These are phyloP conservation scores for Chrysolina oricalcia DNA, from an alignment of 2,888 invertebrate species.

Conservation along the genomic window DNA sequence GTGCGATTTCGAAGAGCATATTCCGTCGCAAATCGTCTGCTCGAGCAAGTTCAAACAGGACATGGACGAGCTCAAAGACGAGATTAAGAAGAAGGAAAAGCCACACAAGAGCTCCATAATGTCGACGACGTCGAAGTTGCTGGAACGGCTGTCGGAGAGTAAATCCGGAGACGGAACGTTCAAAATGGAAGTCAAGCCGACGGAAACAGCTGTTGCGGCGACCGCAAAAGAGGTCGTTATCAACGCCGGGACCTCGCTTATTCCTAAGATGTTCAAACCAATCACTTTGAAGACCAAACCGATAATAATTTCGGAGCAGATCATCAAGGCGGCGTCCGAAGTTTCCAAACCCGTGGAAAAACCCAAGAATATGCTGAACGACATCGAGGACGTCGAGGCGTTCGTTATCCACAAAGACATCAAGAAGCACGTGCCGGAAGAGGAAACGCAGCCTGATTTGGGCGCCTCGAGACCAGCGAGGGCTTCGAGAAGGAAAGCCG, in stretches of 20 bases:
- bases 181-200: neutral
- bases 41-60: conserved; percentile 50
- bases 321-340: conserved; percentile 64
- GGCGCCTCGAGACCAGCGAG: conserved; percentile 42
- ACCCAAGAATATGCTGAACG: conserved; percentile 50
- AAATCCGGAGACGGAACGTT: conserved; percentile 34
- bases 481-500: conserved; percentile 49
- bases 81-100: conserved; percentile 57
- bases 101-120: conserved; percentile 63
- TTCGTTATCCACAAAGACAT: conserved; percentile 67
- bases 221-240: conserved; percentile 17
- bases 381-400: conserved; percentile 69
- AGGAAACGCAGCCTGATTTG: conserved; percentile 20
- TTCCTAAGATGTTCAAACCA: conserved; percentile 8
- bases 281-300: conserved; percentile 59
- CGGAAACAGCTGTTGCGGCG: conserved; percentile 16
- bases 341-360: conserved; percentile 21
- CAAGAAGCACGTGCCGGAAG: conserved; percentile 51
- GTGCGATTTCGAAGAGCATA: conserved; percentile 64
- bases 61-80: conserved; percentile 35
- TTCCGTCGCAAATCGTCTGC: conserved; percentile 62
- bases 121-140: conserved; percentile 72
- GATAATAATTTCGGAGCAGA: conserved; percentile 68
- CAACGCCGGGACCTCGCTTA: neutral
- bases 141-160: conserved; percentile 72